phyloP scores from a whole-genome alignment of 2,113 vertebrate species.

The Leuciscus idus region DNA sequence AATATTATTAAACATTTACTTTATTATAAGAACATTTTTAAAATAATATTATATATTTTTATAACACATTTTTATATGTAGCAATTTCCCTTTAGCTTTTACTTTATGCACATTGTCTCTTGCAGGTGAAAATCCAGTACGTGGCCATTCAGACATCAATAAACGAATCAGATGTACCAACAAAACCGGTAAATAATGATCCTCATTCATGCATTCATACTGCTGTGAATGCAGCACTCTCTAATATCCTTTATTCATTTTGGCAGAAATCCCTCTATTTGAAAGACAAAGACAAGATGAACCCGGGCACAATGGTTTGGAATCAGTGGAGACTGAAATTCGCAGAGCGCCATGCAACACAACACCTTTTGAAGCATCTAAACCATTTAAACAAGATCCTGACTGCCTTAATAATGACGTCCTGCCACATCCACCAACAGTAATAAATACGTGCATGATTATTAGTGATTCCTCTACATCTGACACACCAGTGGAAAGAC shows the following conservation, averaged over 20 bases:
- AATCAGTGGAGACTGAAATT: not conserved
- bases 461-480: not conserved
- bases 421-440: slow-evolving; percentile 2
- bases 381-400: not conserved
- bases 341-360: not conserved
- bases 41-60: not conserved
- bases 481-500: not conserved
- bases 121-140: slow-evolving; percentile 2
- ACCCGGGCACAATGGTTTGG: not conserved
- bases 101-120: not conserved
- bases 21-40: no score
- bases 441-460: not conserved
- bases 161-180: not conserved
- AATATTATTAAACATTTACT: no score
- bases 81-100: not conserved
- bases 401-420: not conserved
- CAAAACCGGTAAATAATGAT: not conserved
- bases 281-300: slow-evolving; percentile 26
- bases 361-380: not conserved
- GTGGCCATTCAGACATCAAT: not conserved
- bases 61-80: not conserved
- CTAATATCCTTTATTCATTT: not conserved
- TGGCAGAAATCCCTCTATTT: slow-evolving; percentile 18
- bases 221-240: not conserved
- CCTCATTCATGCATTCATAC: not conserved